Evolutionary conservation across 2,797 vertebrate genomes (phyloP).

Genomic region (Ctenosaura bakeri): DNA sequence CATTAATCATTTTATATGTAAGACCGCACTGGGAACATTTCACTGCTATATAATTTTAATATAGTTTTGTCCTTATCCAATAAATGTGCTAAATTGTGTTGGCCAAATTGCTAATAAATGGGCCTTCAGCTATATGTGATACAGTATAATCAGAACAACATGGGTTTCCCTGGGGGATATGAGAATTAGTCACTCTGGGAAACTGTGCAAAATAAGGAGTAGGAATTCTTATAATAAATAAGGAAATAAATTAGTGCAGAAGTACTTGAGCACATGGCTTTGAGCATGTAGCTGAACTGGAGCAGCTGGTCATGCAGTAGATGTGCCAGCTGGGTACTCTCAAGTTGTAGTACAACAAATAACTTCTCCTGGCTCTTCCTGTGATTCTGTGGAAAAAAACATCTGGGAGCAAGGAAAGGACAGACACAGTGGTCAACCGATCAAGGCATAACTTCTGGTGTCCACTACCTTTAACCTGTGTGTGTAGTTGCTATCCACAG

Average conservation of each 20-base stretch:
- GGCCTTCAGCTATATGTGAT: background rate
- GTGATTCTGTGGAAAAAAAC: background rate
- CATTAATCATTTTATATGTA: background rate
- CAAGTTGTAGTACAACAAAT: too few relatives aligned
- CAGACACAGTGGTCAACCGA: background rate
- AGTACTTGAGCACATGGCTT: background rate
- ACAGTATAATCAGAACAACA: background rate
- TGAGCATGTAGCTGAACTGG: background rate
- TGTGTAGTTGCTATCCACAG: accelerated
- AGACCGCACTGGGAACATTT: background rate
- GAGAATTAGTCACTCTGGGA: background rate
- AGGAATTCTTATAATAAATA: background rate
- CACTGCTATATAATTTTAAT: background rate
- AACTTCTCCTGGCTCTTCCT: too few relatives aligned
- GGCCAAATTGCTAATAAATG: background rate
- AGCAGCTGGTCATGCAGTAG: too few relatives aligned
- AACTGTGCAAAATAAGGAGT: background rate
- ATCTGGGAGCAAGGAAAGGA: background rate
- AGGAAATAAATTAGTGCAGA: background rate
- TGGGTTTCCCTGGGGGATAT: background rate
- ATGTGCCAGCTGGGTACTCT: background rate
- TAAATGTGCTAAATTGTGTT: background rate
- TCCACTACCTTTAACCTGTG: accelerated
- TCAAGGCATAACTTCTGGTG: background rate
- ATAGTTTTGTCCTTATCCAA: background rate